Percentiles rank a stretch among this genome's conserved stretches.
Evolutionary conservation across 2,113 vertebrate species (phyloP).

Genomic region (Varanus komodoensis): DNA sequence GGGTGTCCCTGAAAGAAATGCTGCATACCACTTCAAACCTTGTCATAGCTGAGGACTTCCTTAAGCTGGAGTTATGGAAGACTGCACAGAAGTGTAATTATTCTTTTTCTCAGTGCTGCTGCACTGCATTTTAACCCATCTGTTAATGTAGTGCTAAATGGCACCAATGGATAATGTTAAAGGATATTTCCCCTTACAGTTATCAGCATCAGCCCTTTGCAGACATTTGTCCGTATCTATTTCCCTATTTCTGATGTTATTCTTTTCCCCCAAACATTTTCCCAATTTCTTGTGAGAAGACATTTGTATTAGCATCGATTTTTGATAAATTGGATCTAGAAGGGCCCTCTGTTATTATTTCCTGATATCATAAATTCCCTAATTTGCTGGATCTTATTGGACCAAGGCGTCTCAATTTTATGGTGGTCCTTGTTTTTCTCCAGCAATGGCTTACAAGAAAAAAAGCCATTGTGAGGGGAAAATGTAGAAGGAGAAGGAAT

Average conservation of each 20-base stretch:
- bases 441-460: no score
- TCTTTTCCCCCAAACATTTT: not conserved
- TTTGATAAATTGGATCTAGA: not conserved
- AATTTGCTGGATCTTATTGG: not conserved
- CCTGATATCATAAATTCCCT: not conserved
- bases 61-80: no score
- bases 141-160: not conserved
- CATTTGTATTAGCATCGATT: not conserved
- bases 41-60: no score
- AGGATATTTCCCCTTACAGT: not conserved
- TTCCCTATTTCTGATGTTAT: not conserved
- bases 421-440: not conserved
- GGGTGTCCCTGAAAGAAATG: no score
- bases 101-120: no score
- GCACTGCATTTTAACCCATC: no score
- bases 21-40: no score
- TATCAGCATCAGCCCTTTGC: not conserved
- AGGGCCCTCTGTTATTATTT: not conserved
- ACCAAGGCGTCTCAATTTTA: not conserved
- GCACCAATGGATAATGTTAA: not conserved
- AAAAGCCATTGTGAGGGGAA: no score
- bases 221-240: not conserved
- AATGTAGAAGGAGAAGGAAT: no score
- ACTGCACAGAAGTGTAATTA: no score
- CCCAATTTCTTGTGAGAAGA: not conserved